A percentile compares a stretch with the other conserved stretches of the same genome.
These are phyloP conservation scores for Sebastolobus alascanus DNA, from an alignment of 2,797 vertebrate species.

Conservation along the genomic window DNA sequence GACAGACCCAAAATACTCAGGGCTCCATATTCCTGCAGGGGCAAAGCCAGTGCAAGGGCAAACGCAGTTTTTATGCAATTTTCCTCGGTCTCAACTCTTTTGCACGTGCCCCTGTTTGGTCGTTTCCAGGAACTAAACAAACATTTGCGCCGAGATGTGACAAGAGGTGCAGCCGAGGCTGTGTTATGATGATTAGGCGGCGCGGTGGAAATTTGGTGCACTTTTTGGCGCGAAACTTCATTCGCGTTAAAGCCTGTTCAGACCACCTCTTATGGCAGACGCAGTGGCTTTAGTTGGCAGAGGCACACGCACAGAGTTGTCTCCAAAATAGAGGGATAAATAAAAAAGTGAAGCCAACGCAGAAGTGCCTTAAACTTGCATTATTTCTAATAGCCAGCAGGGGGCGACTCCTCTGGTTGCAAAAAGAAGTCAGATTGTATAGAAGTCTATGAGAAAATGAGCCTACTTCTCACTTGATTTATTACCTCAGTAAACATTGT, in stretches of 20 bases:
- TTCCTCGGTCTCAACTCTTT: not conserved
- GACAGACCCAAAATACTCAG: constrained; percentile 43
- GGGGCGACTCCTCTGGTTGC: no score
- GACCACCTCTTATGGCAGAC: not conserved
- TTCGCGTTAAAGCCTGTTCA: not conserved
- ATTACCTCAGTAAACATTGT: no score
- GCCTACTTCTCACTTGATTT: no score
- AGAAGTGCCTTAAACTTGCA: no score
- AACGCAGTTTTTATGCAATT: constrained; percentile 9
- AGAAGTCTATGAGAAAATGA: no score
- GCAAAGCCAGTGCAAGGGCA: not conserved
- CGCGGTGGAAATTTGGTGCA: not conserved
- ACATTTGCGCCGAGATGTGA: not conserved
- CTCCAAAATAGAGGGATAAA: not conserved
- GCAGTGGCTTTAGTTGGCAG: not conserved
- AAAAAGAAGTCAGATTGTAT: no score
- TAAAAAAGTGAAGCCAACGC: rapidly evolving
- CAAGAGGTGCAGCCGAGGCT: not conserved
- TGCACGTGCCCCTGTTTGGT: not conserved
- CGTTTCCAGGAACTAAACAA: constrained; percentile 20
- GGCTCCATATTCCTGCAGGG: constrained; percentile 16
- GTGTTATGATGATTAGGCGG: not conserved
- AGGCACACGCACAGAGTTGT: rapidly evolving
- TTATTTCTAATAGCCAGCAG: no score
- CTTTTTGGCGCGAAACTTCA: not conserved